phyloP scores from a whole-genome alignment of 35 echinoderm and acorn worm genomes.

The Hemicentrotus pulcherrimus region DNA sequence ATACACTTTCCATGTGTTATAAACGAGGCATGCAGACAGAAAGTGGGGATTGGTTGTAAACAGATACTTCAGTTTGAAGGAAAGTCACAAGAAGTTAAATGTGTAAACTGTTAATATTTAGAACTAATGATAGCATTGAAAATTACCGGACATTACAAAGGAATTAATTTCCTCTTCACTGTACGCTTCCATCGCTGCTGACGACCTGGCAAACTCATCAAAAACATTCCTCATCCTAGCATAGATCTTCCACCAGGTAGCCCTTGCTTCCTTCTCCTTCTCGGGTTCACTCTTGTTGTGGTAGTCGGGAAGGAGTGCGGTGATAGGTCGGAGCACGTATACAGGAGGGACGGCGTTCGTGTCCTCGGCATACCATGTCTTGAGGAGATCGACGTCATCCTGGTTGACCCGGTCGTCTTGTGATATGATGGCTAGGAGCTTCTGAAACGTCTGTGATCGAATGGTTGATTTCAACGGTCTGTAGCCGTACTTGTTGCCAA shows the following conservation, averaged over 20 bases:
- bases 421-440: conserved; percentile 30
- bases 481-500: conserved; percentile 95
- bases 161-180: conserved; percentile 53
- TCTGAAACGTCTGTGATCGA: conserved; percentile 60
- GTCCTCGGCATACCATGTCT: conserved; percentile 77
- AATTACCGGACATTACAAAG: conserved; percentile 75
- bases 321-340: conserved; percentile 85
- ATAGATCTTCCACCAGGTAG: conserved; percentile 72
- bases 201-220: conserved; percentile 45
- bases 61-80: no score
- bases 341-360: conserved; percentile 75
- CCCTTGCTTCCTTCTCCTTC: conserved; percentile 48
- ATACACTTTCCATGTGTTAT: no score
- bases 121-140: neutral
- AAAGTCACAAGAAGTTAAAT: no score
- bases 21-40: no score
- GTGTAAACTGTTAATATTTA: no score
- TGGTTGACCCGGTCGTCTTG: conserved; percentile 26
- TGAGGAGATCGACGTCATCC: conserved; percentile 42
- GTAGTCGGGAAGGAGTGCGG: conserved; percentile 59
- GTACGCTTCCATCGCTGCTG: conserved; percentile 50
- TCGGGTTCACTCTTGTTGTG: conserved; percentile 59
- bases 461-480: conserved; percentile 67
- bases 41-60: no score
- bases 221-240: conserved; percentile 57